Evolutionary conservation across 2,888 invertebrate genomes (phyloP), one percentile per base, ranked within the genome.

Genomic region (Cataglyphis rosenhaueri): DNA sequence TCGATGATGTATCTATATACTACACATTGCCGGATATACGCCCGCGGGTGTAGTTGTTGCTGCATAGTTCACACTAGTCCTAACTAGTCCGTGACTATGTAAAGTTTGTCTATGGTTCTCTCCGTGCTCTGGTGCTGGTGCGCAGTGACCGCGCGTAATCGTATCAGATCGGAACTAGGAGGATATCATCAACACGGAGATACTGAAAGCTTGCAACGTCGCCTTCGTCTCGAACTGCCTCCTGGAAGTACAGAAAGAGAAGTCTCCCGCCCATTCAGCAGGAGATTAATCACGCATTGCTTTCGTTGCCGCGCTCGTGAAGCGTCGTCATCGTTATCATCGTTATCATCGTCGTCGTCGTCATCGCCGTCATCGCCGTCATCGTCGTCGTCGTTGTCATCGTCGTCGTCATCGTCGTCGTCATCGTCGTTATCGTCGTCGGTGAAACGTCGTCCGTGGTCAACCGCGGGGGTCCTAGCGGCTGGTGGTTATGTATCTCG

Each of bases 401-500:
- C 41, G 0, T 38, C 10, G 38, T 5, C 38, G 0, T 38, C 38
- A 10, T 2, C 38, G 3, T 38, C 38, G 38, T 10, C 38, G 9
- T 38, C 9, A 10, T 38, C 38, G 9, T 38, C 6, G 41, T 41
- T 3, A 3, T 3, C 21, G n/a, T n/a, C 57, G 38, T 57, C 57
- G n/a, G 25, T 44, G 12, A 44, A 44, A 44, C 41, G 15, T 15
- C 12, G 12, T 21, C 29, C 18, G n/a, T 15, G n/a, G 10, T 6
- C 21, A 29, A 12, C 32, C 12, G 21, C 41, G 41, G 18, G 9
- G 9, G 12, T 29, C 74, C 41, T 48, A 38, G 78, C 66, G 70
- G 75, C 85, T 88, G 75, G 85, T 87, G 87, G 89, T 89, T 91
- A 78, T 78, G 78, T 70, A 89, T 82, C 85, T 86, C 84, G 86